phyloP scores from a whole-genome alignment of 2,888 invertebrate species.

The Cataglyphis altisquamis region DNA sequence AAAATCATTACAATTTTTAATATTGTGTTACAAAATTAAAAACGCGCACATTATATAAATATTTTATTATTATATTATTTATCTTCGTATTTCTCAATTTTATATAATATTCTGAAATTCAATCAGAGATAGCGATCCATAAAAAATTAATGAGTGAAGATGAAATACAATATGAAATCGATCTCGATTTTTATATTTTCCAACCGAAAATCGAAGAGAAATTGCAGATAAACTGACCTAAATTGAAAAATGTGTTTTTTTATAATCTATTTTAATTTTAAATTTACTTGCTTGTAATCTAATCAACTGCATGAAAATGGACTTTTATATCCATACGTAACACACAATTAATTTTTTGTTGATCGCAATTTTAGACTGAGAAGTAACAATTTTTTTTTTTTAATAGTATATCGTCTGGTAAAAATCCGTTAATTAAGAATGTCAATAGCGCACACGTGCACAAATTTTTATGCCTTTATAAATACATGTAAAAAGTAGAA shows the following conservation, averaged over 20 bases:
- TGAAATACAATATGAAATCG: background rate
- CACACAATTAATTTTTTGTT: background rate
- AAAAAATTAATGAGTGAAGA: background rate
- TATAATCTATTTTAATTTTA: constrained; percentile 4
- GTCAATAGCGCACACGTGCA: background rate
- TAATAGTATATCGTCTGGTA: background rate
- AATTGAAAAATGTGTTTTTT: background rate
- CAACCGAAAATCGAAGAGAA: background rate
- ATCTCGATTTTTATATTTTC: background rate
- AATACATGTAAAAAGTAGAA: background rate
- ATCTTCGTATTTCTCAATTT: background rate
- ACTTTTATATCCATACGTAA: background rate
- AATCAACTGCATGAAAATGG: background rate
- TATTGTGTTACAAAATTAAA: background rate
- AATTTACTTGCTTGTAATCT: background rate
- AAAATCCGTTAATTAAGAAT: background rate
- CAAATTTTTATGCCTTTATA: background rate
- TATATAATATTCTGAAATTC: background rate
- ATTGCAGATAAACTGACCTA: background rate
- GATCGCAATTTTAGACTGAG: background rate
- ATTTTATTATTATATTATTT: background rate
- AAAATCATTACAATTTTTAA: background rate
- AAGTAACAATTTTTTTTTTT: background rate
- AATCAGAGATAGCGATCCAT: background rate
- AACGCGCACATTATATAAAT: background rate